Conservation (phyloP, 1,140 invertebrate species). For the Drosophila takahashii region DNA sequence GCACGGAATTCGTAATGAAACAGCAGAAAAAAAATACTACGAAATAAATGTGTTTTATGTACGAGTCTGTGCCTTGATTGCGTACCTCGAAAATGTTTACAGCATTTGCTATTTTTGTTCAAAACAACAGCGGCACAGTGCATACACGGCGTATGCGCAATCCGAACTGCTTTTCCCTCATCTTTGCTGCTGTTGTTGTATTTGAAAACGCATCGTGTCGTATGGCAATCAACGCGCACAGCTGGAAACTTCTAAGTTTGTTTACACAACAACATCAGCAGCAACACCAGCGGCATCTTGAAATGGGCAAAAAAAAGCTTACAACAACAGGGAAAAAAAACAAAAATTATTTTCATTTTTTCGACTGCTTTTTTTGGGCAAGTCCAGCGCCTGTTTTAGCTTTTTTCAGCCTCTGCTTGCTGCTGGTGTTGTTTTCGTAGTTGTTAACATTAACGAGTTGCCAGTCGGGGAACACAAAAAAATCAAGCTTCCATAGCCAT, state of each 20-base stretch:
- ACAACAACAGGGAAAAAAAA: constrained; percentile 14
- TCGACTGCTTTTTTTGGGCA: constrained; percentile 41
- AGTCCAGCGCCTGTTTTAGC: constrained; percentile 20
- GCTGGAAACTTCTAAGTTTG: constrained; percentile 76
- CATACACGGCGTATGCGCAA: constrained; percentile 62
- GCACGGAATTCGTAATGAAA: constrained; percentile 69
- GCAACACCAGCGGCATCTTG: constrained; percentile 38
- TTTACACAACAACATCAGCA: constrained; percentile 51
- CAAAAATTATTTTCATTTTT: constrained; percentile 45
- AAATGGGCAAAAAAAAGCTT: constrained; percentile 44
- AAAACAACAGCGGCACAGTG: constrained; percentile 25
- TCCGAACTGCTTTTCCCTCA: constrained; percentile 23
- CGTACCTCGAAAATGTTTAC: constrained; percentile 64
- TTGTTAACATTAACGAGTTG: constrained; percentile 54
- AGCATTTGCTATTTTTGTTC: constrained; percentile 66
- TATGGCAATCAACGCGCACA: constrained; percentile 76
- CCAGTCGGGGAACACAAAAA: constrained; percentile 14
- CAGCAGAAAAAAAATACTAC: constrained; percentile 34
- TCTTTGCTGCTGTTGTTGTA: constrained; percentile 36
- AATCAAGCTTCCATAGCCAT: constrained; percentile 23
- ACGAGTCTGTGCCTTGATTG: constrained; percentile 31
- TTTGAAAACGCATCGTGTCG: constrained; percentile 80
- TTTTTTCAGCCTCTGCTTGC: constrained; percentile 4
- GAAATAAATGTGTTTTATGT: constrained; percentile 61
- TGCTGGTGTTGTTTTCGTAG: constrained; percentile 33